Conservation (phyloP, 2,797 vertebrate genomes). For the Sciurus carolinensis region DNA sequence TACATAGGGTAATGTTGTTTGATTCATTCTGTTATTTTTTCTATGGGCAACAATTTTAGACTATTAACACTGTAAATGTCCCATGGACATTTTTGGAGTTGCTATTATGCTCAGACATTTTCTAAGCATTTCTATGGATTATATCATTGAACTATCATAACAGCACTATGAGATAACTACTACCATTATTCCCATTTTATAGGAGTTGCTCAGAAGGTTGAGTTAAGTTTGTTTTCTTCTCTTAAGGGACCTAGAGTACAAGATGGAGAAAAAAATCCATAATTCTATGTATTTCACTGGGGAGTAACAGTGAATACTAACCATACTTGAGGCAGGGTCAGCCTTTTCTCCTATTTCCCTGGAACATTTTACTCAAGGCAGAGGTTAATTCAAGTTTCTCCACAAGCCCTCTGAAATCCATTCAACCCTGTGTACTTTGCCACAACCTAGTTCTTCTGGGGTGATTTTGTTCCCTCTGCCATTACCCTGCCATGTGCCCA, state of each 20-base stretch:
- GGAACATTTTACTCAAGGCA: not conserved
- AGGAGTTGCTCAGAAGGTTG: not conserved
- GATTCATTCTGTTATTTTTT: too few relatives aligned
- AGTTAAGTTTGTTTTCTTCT: not conserved
- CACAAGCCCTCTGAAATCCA: not conserved
- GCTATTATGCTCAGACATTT: not conserved
- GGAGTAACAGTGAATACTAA: not conserved
- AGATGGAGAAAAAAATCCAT: not conserved
- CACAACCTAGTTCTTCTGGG: not conserved
- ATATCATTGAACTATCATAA: not conserved
- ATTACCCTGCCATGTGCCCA: not conserved
- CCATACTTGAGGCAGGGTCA: not conserved
- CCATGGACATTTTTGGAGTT: not conserved
- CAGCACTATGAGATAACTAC: not conserved
- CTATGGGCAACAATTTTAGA: not conserved
- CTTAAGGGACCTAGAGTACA: not conserved
- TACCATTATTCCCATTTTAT: not conserved
- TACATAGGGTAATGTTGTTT: too few relatives aligned
- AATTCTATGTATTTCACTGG: not conserved
- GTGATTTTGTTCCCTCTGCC: not conserved
- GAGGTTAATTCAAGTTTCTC: not conserved
- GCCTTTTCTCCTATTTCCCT: not conserved
- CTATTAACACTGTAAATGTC: not conserved
- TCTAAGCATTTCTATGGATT: not conserved
- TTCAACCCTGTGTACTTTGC: not conserved